phyloP scores from a whole-genome alignment of 2,888 invertebrate species.

The Xestobium rufovillosum region DNA sequence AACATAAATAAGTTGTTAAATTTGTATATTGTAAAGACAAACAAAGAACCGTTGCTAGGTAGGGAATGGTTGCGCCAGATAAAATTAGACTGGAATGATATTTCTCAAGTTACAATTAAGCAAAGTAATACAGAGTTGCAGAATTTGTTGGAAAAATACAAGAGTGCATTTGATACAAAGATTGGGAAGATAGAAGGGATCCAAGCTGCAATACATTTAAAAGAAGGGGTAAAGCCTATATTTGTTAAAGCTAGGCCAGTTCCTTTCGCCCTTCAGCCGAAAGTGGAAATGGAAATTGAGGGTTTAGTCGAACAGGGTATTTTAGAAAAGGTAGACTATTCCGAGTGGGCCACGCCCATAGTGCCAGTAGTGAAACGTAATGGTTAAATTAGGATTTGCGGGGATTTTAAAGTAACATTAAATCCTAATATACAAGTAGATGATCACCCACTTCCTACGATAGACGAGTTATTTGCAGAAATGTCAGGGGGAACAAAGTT shows the following conservation, averaged over 20 bases:
- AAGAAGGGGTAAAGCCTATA: slow-evolving; percentile 9
- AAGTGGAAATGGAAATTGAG: slow-evolving; percentile 15
- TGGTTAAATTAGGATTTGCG: slow-evolving; percentile 15
- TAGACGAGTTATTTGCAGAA: slow-evolving; percentile 16
- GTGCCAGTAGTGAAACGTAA: slow-evolving; percentile 18
- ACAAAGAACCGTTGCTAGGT: slow-evolving; percentile 23
- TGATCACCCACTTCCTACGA: slow-evolving; percentile 20
- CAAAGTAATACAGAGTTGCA: slow-evolving; percentile 7
- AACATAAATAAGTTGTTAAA: slow-evolving; percentile 15
- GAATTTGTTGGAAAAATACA: slow-evolving; percentile 13
- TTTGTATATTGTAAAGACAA: slow-evolving; percentile 21
- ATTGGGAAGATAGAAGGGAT: slow-evolving; percentile 11
- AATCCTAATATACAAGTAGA: slow-evolving; percentile 17
- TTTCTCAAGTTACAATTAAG: slow-evolving; percentile 11
- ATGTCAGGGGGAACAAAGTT: slow-evolving; percentile 23
- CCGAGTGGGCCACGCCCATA: slow-evolving; percentile 19
- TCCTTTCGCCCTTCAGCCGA: slow-evolving; percentile 9
- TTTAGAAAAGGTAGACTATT: slow-evolving; percentile 17
- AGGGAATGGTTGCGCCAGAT: slow-evolving; percentile 25
- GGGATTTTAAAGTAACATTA: slow-evolving; percentile 12
- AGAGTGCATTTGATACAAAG: slow-evolving; percentile 6
- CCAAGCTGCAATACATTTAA: slow-evolving; percentile 7
- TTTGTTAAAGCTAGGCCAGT: slow-evolving; percentile 16
- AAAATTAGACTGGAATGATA: slow-evolving; percentile 19
- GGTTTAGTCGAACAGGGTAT: slow-evolving; percentile 16